Evolutionary conservation across 1,140 invertebrate species (phyloP), one percentile per base, ranked within the genome.

Genomic region (Penaeus chinensis): DNA sequence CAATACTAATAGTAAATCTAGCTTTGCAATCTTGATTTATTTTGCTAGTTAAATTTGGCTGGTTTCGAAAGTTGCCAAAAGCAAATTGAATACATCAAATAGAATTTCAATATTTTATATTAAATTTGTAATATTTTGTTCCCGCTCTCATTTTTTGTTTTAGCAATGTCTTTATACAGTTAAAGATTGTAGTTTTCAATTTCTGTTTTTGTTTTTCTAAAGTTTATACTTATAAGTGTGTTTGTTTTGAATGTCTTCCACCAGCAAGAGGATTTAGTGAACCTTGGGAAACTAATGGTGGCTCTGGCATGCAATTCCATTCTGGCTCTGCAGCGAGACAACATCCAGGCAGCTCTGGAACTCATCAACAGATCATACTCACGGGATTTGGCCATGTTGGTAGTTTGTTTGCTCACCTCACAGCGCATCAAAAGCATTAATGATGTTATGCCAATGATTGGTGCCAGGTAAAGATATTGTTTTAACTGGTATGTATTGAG

Each of bases 381-480:
- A 47, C 93, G 95, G 27, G 98, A 99, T 94, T 94, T 99, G 90
- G 95, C 97, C 91, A 98, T 99, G 93, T 94, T 99, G 74, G 97
- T 99, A 91, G 93, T 98, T 97, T 94, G 84, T 93, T 95, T 90
- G 95, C 85, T 90, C n/a, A 90, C 90, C 27, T 87, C 88, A 10
- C 87, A 88, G 74, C 87, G 87, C 77, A 96, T 91, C 66, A 90
- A 90, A 78, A 96, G 95, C 90, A 96, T 99, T 24, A 98, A 97
- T 90, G 98, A 99, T 93, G 94, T 99, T 88, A 99, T 99, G 98
- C 98, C 98, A 18, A 99, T 99, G 97, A 99, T 99, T 91, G 98
- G 98, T 61, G 88, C 88, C 42, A 85, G 89, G 87, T 88, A 61
- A 88, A 32, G 10, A 16, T 65, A 13, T 69, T 74, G 16, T 76